Evolutionary conservation across 2,113 vertebrate genomes (phyloP).

Genomic region (Pygoscelis antarcticus): DNA sequence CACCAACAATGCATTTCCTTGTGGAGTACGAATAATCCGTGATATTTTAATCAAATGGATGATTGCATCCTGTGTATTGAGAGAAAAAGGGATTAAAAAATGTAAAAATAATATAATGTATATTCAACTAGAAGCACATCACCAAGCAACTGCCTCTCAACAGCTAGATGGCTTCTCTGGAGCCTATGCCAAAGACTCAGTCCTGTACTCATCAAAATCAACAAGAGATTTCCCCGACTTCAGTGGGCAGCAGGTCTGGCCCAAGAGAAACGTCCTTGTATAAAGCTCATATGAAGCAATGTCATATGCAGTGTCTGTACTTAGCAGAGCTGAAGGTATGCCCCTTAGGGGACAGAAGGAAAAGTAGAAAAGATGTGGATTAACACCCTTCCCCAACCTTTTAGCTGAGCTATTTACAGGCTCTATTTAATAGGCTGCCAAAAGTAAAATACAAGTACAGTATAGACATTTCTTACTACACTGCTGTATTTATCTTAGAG

Average conservation of each 20-base stretch:
- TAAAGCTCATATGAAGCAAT: neutral
- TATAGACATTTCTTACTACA: neutral
- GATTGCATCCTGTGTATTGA: constrained; percentile 79
- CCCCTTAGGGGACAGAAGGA: neutral
- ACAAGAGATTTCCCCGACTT: neutral
- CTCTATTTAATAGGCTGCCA: neutral
- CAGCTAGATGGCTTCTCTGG: neutral
- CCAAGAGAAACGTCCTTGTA: neutral
- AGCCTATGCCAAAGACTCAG: neutral
- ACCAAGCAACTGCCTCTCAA: neutral
- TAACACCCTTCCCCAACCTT: neutral
- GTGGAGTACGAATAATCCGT: constrained; percentile 80
- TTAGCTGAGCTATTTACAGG: neutral
- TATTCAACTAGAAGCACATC: neutral
- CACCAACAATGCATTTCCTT: constrained; percentile 84
- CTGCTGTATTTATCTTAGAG: neutral
- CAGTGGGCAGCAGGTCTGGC: neutral
- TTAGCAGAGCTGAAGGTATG: neutral
- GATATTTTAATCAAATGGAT: constrained; percentile 84
- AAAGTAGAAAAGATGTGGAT: neutral
- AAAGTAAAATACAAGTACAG: neutral
- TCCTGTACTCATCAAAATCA: neutral
- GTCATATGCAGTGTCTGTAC: neutral
- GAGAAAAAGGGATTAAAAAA: neutral
- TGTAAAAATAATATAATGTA: neutral